These are phyloP conservation scores for Ptilodon capucinus DNA, from an alignment of 2,888 invertebrate genomes.

Conservation along the genomic window DNA sequence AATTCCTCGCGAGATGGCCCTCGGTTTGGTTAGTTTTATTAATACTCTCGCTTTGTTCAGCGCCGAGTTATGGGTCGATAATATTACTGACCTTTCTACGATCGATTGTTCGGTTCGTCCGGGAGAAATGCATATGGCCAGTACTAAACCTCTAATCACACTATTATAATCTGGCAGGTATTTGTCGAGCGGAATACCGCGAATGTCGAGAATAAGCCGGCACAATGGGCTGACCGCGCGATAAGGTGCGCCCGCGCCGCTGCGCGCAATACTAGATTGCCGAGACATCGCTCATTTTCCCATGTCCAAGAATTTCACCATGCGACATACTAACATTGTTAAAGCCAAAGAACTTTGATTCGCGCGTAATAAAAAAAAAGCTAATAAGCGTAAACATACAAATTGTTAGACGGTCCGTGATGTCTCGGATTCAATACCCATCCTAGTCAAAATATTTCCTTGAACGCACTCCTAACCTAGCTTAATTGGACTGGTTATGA, in stretches of 20 bases:
- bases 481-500: too few relatives aligned
- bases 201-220: slow-evolving; percentile 54
- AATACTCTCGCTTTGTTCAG: background rate
- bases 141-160: slow-evolving; percentile 62
- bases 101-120: slow-evolving; percentile 13
- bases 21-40: slow-evolving; percentile 46
- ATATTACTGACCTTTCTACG: slow-evolving; percentile 27
- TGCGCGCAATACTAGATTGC: slow-evolving; percentile 47
- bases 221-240: slow-evolving; percentile 58
- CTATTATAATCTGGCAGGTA: slow-evolving; percentile 59
- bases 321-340: slow-evolving; percentile 57
- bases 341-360: too few relatives aligned
- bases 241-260: slow-evolving; percentile 50
- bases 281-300: slow-evolving; percentile 64
- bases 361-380: too few relatives aligned
- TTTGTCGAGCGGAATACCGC: slow-evolving; percentile 68
- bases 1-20: slow-evolving; percentile 59
- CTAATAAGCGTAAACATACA: too few relatives aligned
- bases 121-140: slow-evolving; percentile 31
- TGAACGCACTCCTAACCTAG: too few relatives aligned
- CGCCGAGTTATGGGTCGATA: slow-evolving; percentile 27
- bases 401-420: too few relatives aligned
- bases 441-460: too few relatives aligned
- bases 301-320: slow-evolving; percentile 60
- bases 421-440: too few relatives aligned